Percentiles rank a stretch among this genome's conserved stretches.
These are phyloP conservation scores for Bolinopsis microptera DNA, from an alignment of 37 sponge, comb jelly and placozoan genomes.

Conservation along the genomic window DNA sequence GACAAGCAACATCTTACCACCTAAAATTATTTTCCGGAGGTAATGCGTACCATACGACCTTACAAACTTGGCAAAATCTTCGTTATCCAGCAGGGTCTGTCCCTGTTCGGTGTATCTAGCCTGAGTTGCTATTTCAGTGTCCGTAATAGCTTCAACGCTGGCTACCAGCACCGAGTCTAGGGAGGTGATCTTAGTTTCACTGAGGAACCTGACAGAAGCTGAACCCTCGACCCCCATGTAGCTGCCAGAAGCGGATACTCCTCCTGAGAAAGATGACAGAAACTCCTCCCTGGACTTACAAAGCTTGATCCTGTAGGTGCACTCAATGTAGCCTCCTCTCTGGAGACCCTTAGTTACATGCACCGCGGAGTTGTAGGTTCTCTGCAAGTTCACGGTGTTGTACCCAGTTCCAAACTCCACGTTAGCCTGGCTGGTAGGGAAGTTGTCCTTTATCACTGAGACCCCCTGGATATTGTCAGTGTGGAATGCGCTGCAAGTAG, in stretches of 20 bases:
- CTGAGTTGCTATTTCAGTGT: background rate
- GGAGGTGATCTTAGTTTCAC: background rate
- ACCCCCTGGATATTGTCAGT: slow-evolving; percentile 14
- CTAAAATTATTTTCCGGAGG: background rate
- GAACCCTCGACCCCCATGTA: slow-evolving; percentile 17
- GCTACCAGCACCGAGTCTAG: background rate
- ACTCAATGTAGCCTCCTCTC: slow-evolving; percentile 8
- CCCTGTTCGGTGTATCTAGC: background rate
- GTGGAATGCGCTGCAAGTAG: background rate
- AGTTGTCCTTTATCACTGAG: background rate
- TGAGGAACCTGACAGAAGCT: background rate
- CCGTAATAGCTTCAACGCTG: background rate
- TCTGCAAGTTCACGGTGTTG: slow-evolving; percentile 13
- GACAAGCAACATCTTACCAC: background rate
- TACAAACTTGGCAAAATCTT: background rate
- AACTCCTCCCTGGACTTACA: slow-evolving; percentile 21
- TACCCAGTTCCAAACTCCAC: slow-evolving; percentile 31
- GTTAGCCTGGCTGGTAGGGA: background rate
- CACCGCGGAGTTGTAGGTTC: background rate
- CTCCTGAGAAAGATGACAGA: background rate
- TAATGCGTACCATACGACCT: background rate
- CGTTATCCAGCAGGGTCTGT: background rate
- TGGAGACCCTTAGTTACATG: background rate
- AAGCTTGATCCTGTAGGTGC: background rate
- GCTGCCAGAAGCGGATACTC: background rate